phyloP scores from a whole-genome alignment of 2,797 vertebrate species.

The Hypotaenidia philippensis region DNA sequence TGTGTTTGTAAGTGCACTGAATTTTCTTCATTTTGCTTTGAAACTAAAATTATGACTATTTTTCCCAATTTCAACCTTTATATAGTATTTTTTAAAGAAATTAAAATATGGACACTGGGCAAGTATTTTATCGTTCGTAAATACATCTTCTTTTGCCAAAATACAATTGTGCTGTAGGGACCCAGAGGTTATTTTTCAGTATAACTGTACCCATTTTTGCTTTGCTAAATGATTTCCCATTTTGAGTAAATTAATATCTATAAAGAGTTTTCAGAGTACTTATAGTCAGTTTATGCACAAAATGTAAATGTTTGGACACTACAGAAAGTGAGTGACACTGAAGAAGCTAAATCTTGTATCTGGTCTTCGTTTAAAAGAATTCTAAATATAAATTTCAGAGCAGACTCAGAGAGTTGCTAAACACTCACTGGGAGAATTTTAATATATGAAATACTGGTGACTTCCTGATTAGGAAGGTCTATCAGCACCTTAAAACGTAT shows the following conservation, averaged over 20 bases:
- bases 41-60: background rate
- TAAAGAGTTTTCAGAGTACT: background rate
- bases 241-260: background rate
- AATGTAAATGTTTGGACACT: background rate
- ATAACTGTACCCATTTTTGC: background rate
- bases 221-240: background rate
- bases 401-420: background rate
- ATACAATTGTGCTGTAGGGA: background rate
- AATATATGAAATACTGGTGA: background rate
- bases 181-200: background rate
- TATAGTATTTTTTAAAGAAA: background rate
- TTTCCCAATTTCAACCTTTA: background rate
- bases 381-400: background rate
- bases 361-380: background rate
- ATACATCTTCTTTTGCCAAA: background rate
- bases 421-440: background rate
- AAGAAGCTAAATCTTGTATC: background rate
- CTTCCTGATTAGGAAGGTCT: background rate
- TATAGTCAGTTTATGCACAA: background rate
- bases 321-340: background rate
- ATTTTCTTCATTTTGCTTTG: background rate
- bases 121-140: conserved; percentile 12
- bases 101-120: background rate
- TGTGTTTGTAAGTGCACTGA: background rate
- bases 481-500: background rate